Evolutionary conservation across 2,888 invertebrate genomes (phyloP).

Genomic region (Xiphydria camelus): DNA sequence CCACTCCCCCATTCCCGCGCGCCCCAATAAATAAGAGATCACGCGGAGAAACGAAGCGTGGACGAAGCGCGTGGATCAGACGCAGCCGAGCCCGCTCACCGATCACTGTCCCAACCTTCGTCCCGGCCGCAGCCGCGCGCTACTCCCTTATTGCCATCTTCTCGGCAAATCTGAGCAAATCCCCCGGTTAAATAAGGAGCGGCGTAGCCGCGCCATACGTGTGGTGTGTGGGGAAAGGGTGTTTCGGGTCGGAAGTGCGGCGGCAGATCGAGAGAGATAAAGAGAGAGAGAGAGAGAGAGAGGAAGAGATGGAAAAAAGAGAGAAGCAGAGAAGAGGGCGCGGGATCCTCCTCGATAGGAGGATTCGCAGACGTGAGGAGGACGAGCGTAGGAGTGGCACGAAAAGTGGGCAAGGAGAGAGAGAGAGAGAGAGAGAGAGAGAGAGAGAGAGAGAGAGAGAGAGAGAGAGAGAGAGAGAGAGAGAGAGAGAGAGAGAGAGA

Average conservation of each 20-base stretch:
- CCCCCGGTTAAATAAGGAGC: slow-evolving; percentile 26
- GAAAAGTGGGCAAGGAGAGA: neutral
- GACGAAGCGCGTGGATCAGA: too few species aligned
- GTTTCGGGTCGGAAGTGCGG: too few species aligned
- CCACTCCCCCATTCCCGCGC: slow-evolving; percentile 3
- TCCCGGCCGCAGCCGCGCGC: too few species aligned
- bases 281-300: slow-evolving; percentile 13
- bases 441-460: slow-evolving; percentile 1
- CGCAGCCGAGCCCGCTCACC: neutral
- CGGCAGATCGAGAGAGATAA: too few species aligned
- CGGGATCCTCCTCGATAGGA: too few species aligned
- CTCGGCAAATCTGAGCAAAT: slow-evolving; percentile 22
- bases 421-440: slow-evolving; percentile 1
- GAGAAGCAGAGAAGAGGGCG: slow-evolving; percentile 15
- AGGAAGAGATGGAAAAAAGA: slow-evolving; percentile 8
- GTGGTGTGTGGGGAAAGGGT: too few species aligned
- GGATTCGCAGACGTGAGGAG: neutral
- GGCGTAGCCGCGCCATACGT: slow-evolving; percentile 14
- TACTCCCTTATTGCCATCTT: slow-evolving; percentile 15
- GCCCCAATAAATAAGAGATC: too few species aligned
- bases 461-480: neutral
- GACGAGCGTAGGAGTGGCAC: neutral
- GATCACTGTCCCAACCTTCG: slow-evolving; percentile 1
- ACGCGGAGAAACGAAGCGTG: too few species aligned
- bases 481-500: neutral